Base-by-base conservation (phyloP, 2,888 invertebrate species). In the Plagodis dolabraria region DNA sequence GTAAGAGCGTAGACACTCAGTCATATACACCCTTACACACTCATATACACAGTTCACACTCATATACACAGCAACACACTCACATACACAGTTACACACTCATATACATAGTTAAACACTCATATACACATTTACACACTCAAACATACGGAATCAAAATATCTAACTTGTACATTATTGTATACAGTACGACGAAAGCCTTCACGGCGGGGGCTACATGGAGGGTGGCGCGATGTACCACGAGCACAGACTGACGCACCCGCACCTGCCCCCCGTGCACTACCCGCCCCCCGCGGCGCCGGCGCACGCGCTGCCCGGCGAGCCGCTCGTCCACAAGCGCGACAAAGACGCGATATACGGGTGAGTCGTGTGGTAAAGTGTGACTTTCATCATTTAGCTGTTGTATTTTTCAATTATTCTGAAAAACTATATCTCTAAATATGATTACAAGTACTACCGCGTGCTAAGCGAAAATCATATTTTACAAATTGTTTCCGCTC, bases 321-420 rank as follows among this genome's bases (percentile, higher is more conserved):
- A 93, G 92, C 97, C 98, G 80, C 97, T 98, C 93, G 98, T 98
- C 80, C 98, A 98, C 93, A 99, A 99, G 94, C 94, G 99, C 87
- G 99, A 99, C 94, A 99, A 98, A 94, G 98, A 99, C 94, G 98
- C 98, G 86, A 98, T 99, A 90, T 99, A 99, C 94, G 98, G 98
- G 99, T 99, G 95, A 97, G 98, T 95, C 71, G 53, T 72, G 84
- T 82, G 92, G 91, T 92, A 92, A 89, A 64, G 89, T 88, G 81
- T 76, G 77, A 63, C 60, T 54, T 64, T 68, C 60, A 49, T 60
- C 12, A 12, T 12, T 43, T 43, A 7, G 43, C 6, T 12, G 43
- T 43, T 43, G 12, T 43, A 42, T 42, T 36, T n/a, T 36, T 36
- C 36, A 4, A 36, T 22, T 4, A 22, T 22, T 22, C 22, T 22